These are phyloP conservation scores for Tridacna gigas DNA, from an alignment of 2,888 invertebrate species.

Conservation along the genomic window DNA sequence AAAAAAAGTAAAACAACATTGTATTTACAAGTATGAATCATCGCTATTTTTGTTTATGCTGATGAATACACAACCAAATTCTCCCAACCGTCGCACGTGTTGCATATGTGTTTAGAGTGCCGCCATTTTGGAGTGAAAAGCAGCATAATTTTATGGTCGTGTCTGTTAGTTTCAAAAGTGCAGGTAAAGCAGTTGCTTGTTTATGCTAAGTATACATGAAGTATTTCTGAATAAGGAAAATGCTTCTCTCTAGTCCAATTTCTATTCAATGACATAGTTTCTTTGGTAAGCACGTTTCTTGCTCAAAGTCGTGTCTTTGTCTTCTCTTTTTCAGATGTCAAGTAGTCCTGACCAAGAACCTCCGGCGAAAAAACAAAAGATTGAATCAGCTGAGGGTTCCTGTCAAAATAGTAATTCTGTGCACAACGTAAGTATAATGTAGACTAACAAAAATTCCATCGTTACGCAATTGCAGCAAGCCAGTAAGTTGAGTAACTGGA, in stretches of 20 bases:
- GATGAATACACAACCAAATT: slow-evolving; percentile 48
- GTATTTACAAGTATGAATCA: background rate
- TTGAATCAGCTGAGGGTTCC: slow-evolving; percentile 68
- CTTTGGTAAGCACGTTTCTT: background rate
- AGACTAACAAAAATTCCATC: no score
- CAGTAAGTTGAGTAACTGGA: no score
- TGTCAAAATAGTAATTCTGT: slow-evolving; percentile 68
- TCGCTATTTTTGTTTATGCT: slow-evolving; percentile 31
- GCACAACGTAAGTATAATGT: slow-evolving; percentile 36
- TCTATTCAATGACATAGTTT: no score
- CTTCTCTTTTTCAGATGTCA: slow-evolving; percentile 76
- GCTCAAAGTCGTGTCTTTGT: background rate
- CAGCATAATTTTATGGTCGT: slow-evolving; percentile 51
- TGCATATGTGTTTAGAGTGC: slow-evolving; percentile 45
- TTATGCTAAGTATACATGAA: no score
- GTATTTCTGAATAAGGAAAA: no score
- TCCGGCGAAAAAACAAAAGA: slow-evolving; percentile 79
- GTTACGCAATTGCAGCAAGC: no score
- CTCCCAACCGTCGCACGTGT: slow-evolving; percentile 66
- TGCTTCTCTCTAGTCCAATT: no score
- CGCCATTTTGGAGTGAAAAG: slow-evolving; percentile 60
- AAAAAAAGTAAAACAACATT: background rate
- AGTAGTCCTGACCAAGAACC: slow-evolving; percentile 78
- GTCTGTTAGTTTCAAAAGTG: slow-evolving; percentile 56
- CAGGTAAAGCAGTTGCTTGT: slow-evolving; percentile 43